These are phyloP conservation scores for Steinernema carpocapsae DNA, from an alignment of 2,888 invertebrate genomes.

Conservation along the genomic window DNA sequence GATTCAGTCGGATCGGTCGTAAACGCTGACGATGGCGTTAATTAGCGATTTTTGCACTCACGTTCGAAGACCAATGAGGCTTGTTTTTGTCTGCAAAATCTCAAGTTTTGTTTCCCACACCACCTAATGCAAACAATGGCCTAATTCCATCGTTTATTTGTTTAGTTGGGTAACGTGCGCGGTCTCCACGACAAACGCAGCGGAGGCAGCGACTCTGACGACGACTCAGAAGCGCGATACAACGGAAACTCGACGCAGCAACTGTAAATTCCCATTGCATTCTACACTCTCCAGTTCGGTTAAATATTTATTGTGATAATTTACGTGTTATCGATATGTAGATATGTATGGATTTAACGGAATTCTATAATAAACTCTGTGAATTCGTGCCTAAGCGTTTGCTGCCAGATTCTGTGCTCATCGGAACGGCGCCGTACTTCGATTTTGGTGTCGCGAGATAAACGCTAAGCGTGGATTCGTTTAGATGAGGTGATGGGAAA, in stretches of 20 bases:
- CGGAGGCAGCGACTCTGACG: slow-evolving; percentile 2
- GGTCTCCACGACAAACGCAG: slow-evolving; percentile 16
- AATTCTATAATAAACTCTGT: neutral
- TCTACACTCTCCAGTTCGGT: too few relatives aligned
- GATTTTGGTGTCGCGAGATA: neutral
- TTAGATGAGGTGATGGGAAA: slow-evolving; percentile 29
- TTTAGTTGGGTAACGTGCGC: slow-evolving; percentile 27
- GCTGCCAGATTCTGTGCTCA: neutral
- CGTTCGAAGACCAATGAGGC: too few relatives aligned
- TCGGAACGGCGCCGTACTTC: neutral
- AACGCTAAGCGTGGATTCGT: neutral
- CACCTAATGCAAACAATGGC: neutral
- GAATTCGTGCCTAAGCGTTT: neutral
- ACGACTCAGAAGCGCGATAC: slow-evolving; percentile 15
- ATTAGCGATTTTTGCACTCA: too few relatives aligned
- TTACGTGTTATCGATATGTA: neutral
- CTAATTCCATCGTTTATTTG: neutral
- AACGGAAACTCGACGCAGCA: slow-evolving; percentile 18
- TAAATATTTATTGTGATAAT: neutral
- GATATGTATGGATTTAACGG: neutral
- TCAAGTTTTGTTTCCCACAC: neutral
- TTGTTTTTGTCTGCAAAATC: too few relatives aligned
- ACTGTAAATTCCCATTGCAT: neutral
- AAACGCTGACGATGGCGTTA: too few relatives aligned
- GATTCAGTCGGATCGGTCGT: too few relatives aligned